Percentiles rank a stretch among this genome's conserved stretches.
These are phyloP conservation scores for Naso thynnoides DNA, from an alignment of 2,797 vertebrate species.

Conservation along the genomic window DNA sequence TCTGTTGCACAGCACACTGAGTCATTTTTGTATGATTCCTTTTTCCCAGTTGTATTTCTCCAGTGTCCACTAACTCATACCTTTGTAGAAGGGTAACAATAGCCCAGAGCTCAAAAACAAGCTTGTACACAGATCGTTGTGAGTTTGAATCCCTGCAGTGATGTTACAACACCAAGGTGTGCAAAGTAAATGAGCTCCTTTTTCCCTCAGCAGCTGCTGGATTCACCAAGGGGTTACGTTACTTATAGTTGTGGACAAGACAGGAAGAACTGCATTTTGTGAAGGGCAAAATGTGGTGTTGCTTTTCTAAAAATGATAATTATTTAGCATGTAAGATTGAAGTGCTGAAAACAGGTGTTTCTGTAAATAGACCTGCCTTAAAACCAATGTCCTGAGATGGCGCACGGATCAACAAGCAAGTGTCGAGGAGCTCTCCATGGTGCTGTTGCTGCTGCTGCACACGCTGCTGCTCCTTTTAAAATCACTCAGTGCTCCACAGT, in stretches of 20 bases:
- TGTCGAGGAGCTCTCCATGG: slow-evolving; percentile 56
- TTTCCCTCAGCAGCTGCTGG: not conserved
- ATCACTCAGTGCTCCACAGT: slow-evolving; percentile 48
- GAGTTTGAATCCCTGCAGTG: not conserved
- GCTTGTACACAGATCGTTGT: not conserved
- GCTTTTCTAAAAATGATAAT: slow-evolving; percentile 14
- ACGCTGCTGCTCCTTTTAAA: slow-evolving; percentile 64
- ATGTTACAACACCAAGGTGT: slow-evolving; percentile 1
- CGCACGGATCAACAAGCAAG: slow-evolving; percentile 49
- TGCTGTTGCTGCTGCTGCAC: slow-evolving; percentile 51
- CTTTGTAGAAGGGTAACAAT: slow-evolving; percentile 3
- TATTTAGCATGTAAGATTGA: slow-evolving; percentile 11
- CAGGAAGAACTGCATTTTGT: not conserved
- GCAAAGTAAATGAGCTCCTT: slow-evolving; percentile 15
- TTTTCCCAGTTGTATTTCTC: slow-evolving; percentile 22
- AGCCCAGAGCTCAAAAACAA: not conserved
- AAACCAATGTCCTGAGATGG: slow-evolving; percentile 48
- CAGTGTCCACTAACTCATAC: not conserved
- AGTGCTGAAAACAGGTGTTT: not conserved
- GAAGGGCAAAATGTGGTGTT: slow-evolving; percentile 2
- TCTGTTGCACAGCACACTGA: not conserved
- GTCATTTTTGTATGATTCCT: not conserved
- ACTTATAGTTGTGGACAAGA: not conserved
- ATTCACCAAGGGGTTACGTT: not conserved
- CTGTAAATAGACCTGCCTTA: slow-evolving; percentile 31